These are phyloP conservation scores for Habropoda laboriosa DNA, from an alignment of 1,140 invertebrate genomes.

Conservation along the genomic window DNA sequence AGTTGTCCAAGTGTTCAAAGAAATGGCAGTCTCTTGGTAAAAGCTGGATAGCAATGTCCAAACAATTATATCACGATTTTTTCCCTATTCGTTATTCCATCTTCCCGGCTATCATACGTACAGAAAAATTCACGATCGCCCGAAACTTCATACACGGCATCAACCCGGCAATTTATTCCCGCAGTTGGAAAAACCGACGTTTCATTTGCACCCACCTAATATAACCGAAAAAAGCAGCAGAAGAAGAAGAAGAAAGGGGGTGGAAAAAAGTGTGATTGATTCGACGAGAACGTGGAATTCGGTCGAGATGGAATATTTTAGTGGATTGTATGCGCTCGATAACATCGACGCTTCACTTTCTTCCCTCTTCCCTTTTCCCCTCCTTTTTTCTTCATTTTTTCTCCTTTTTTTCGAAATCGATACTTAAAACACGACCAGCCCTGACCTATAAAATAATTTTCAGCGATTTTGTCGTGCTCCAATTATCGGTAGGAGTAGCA, in stretches of 20 bases:
- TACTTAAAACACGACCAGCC: conserved; percentile 3
- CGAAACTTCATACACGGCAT: too few species aligned
- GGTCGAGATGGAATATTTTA: conserved; percentile 25
- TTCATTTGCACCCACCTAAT: too few species aligned
- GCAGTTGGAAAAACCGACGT: too few species aligned
- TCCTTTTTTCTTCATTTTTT: background rate
- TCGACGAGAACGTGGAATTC: background rate
- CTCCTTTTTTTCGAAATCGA: conserved; percentile 16
- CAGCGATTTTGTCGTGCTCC: conserved; percentile 7
- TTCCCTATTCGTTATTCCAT: too few species aligned
- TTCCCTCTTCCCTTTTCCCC: background rate
- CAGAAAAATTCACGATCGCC: too few species aligned
- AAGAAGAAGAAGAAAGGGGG: too few species aligned
- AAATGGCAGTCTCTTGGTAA: too few species aligned
- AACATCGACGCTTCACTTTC: background rate
- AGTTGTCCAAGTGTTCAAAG: too few species aligned
- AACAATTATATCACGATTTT: too few species aligned
- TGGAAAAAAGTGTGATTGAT: background rate
- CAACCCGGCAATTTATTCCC: too few species aligned
- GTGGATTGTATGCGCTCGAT: conserved; percentile 2
- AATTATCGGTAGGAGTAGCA: conserved; percentile 20
- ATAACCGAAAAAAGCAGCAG: conserved; percentile 7
- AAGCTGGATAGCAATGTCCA: too few species aligned
- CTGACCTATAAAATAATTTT: conserved; percentile 40
- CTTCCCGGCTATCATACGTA: too few species aligned